Evolutionary conservation across 2,113 vertebrate genomes (phyloP), one percentile per base, ranked within the genome.

Genomic region (Dolichotis patagonum): DNA sequence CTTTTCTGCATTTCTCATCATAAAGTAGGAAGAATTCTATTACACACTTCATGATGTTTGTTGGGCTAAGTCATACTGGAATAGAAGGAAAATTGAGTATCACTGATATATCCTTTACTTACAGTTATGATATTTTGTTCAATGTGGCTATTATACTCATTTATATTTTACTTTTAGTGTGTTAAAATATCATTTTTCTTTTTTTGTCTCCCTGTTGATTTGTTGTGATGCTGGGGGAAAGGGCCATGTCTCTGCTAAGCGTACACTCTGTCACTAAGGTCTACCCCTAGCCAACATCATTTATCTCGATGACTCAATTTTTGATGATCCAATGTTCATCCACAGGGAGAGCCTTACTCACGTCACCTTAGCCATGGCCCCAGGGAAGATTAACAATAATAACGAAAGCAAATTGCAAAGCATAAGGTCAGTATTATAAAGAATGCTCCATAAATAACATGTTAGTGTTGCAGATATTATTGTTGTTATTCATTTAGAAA

Each of bases 381-480:
- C 84, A 43, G 88, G 92, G 52, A 97, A 90, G 81, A 95, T 85
- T 58, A 90, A 49, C 60, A 62, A 69, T 71, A 71, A 87, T 91
- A 43, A 91, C 88, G 67, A 85, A 84, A 95, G 63, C 58, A 88
- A 94, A 97, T 93, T 90, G 35, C 46, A 58, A 11, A 75, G 10
- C 49, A 56, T 1, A 35, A 26, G 13, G 83, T 54, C 77, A 97
- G 60, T 30, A 35, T 17, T n/a, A 67, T 22, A 85, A 46, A 46
- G 49, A 83, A 63, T 20, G 73, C 22, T 58, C 87, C 81, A 71
- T 93, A 85, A 85, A 77, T 78, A 81, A 62, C 13, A 78, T 43
- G 17, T 52, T 78, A 73, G 52, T 17, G 9, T 88, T 92, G 56
- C n/a, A 75, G n/a, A 83, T 93, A 77, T 88, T 84, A n/a, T 46